Evolutionary conservation across 2,797 vertebrate species (phyloP).

Genomic region (Acipenser ruthenus): DNA sequence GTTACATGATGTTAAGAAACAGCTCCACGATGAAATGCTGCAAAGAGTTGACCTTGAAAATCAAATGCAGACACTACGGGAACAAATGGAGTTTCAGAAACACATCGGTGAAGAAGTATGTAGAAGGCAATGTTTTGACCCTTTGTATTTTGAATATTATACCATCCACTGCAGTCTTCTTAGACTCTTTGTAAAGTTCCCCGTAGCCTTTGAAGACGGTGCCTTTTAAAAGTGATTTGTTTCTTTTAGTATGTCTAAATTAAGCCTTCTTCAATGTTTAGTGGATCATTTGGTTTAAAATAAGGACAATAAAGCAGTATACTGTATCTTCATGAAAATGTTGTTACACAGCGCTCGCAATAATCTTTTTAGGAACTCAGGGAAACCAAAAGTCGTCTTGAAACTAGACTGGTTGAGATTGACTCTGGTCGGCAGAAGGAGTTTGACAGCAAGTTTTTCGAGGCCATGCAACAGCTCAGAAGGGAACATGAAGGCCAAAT

Average conservation of each 20-base stretch:
- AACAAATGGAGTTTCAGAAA: conserved; percentile 69
- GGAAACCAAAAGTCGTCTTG: conserved; percentile 55
- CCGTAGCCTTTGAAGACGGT: background rate
- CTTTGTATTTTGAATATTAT: background rate
- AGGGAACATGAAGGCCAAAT: conserved; percentile 63
- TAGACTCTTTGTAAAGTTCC: too few species aligned
- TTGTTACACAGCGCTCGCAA: background rate
- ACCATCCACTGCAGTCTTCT: too few species aligned
- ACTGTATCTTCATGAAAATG: background rate
- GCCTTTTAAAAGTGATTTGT: too few species aligned
- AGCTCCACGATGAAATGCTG: conserved; percentile 65
- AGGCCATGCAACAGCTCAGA: conserved; percentile 61
- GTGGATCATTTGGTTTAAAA: too few species aligned
- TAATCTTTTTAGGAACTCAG: conserved; percentile 52
- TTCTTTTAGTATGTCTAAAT: too few species aligned
- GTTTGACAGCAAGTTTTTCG: conserved; percentile 59
- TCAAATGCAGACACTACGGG: conserved; percentile 61
- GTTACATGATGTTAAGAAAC: conserved; percentile 53
- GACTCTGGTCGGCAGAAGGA: conserved; percentile 53
- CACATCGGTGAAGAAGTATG: conserved; percentile 63
- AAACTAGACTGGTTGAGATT: conserved; percentile 60
- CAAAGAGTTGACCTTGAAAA: conserved; percentile 67
- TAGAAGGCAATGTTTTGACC: conserved; percentile 9
- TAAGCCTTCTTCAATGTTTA: too few species aligned
- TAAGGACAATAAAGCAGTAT: background rate